Evolutionary conservation across 2,797 vertebrate species (phyloP), one percentile per base, ranked within the genome.

Genomic region (Sarcophilus harrisii): DNA sequence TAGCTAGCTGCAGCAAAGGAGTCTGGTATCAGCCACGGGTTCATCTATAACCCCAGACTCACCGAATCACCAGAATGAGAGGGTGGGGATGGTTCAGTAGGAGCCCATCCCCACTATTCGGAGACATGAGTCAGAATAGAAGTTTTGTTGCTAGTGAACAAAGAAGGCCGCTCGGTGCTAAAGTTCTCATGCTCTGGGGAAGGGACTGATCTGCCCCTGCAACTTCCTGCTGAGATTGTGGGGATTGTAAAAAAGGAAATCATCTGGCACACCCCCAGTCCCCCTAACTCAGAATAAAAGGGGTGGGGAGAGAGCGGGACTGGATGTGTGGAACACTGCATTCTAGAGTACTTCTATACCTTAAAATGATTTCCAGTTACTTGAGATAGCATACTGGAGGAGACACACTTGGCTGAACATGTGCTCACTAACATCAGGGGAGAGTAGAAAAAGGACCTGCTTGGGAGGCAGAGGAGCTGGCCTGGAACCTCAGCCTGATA

Each of bases 251-350:
- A 90, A 96, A 54, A 95, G 92, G 58, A 96, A 97, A 96, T 98
- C 97, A 90, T 59, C 97, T 94, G 97, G 96, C 93, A 30, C 87
- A 94, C 92, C 95, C 52, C 95, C 94, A 95, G 16, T 62, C 52
- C 96, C 95, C 95, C 93, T 97, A 96, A 97, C 14, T 96, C 94
- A 97, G 96, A 94, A 93, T 96, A 96, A 97, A 96, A 96, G 91
- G 91, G 96, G 30, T 16, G 30, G 60, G 60, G 49, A 32, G 30
- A 32, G 60, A 38, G n/a, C 5, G 32, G 1, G 18, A 73, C 66
- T 92, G 96, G 97, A 97, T 97, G 96, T 96, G 94, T 54, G 3
- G 94, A 91, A 92, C 95, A 95, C 87, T 97, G 91, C 91, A 95
- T 92, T 93, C 49, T 94, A 95, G 59, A 91, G 96, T 97, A 95